Base-by-base conservation (phyloP, 2,797 vertebrate genomes). In the Pempheris klunzingeri region DNA sequence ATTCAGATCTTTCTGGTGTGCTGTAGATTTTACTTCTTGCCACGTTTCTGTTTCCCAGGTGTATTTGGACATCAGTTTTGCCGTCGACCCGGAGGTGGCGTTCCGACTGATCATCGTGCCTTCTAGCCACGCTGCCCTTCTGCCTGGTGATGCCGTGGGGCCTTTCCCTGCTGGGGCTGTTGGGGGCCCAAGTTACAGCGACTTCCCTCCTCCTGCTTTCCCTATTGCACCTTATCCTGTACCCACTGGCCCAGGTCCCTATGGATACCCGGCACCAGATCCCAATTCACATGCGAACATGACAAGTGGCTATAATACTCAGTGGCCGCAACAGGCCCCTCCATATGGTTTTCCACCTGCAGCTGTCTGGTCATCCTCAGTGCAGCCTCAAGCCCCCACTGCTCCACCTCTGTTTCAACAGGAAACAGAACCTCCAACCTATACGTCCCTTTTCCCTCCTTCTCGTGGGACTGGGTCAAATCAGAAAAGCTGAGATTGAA, bases 31-130 rank as follows among this genome's bases (percentile, higher is more conserved):
- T 11, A 43, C 17, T 22, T 50, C 18, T 60, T 0, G 15, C 22
- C 59, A 3, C 69, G 15, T 71, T 32, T 49, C 7, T 30, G 20
- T 78, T 65, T 62, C 24, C 2, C 36, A 93, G 92, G 87, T 77
- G 39, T 91, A 88, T 82, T 43, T 92, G 85, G 90, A 91, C 44
- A 81, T 92, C 66, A 85, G 76, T 26, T 91, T 90, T 82, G 67
- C 74, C n/a, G 0, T 14, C 9, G 86, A 92, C 52, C 89, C 91
- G 26, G 55, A 62, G 32, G 77, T 92, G 9, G 3, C 20, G 20
- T 77, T 92, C 57, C 89, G 85, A n/a, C 38, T 93, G 62, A 20
- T 81, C 34, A n/a, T 92, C 5, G 6, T 63, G 68, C 79, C 82
- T 54, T 3, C 22, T 1, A 3, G 14, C 14, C 12, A 24, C 20